Evolutionary conservation across 92 coral and sea anemone genomes (phyloP), one percentile per base, ranked within the genome.

Genomic region (Zoanthus sociatus): DNA sequence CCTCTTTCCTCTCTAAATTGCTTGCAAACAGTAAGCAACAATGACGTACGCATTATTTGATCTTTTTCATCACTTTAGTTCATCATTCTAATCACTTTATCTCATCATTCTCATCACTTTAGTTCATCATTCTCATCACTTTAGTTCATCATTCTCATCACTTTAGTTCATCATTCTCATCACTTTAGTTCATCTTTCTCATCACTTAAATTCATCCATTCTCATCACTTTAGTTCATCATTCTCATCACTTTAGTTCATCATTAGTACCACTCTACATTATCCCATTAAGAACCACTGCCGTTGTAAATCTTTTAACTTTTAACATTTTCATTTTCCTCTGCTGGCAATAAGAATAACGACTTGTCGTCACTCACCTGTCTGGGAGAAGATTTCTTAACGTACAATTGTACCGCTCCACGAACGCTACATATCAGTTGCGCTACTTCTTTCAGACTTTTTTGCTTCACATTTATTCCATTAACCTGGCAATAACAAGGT

Each of bases 341-440:
- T 4, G 42, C 42, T 33, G 42, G 42, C 42, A 3, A 58, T 14
- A 58, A 11, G 1, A 14, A 3, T 58, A 58, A 14, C 5, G 1
- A 11, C 5, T 63, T n/a, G 4, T 5, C 7, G 30, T 16, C 30
- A 20, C 78, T 44, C 53, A 77, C 82, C 82, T 77, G 82, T 77
- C 82, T 77, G 60, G 67, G 82, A 7, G 82, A 13, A 53, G 82
- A 12, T 54, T 51, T 77, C 67, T 77, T 77, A 4, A 77, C 68
- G 13, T 54, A 77, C 20, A 77, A 30, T 30, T 67, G 67, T 5
- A 77, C 45, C 4, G 82, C 53, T 11, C 82, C 66, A 54, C 68
- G 82, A 42, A 64, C 53, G 26, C 1, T 77, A 13, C 66, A 17
- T 18, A 77, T 30, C 12, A 77, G 82, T 77, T 77, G 53, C 15